These are phyloP conservation scores for Pseudomugil tenellus DNA, from an alignment of 2,797 vertebrate genomes.

Conservation along the genomic window DNA sequence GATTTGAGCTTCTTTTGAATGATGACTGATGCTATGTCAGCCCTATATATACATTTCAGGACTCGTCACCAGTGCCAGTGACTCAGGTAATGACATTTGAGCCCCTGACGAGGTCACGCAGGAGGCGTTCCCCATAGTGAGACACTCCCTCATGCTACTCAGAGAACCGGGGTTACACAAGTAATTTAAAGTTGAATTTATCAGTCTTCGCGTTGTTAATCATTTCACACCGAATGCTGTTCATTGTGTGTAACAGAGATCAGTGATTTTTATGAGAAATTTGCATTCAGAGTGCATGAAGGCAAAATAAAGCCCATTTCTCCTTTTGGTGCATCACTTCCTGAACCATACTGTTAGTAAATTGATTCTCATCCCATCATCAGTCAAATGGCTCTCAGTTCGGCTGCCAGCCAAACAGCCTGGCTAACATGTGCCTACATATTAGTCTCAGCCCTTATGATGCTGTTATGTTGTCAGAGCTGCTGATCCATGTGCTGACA, in stretches of 20 bases:
- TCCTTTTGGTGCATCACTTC: constrained; percentile 22
- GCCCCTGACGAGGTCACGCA: too few relatives aligned
- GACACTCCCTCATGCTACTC: too few relatives aligned
- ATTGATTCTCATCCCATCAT: constrained; percentile 31
- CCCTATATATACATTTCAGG: too few relatives aligned
- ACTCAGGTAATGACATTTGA: too few relatives aligned
- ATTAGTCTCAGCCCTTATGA: constrained; percentile 50
- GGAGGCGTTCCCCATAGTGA: too few relatives aligned
- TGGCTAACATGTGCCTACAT: constrained; percentile 52
- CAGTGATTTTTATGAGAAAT: neutral
- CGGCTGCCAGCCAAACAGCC: constrained; percentile 46
- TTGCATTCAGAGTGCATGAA: neutral
- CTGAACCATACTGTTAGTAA: constrained; percentile 56
- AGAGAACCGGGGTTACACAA: too few relatives aligned
- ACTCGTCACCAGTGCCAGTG: too few relatives aligned
- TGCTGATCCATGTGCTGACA: constrained; percentile 59
- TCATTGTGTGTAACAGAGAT: constrained; percentile 10
- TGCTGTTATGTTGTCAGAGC: constrained; percentile 49
- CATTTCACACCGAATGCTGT: constrained; percentile 44
- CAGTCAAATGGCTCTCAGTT: constrained; percentile 31
- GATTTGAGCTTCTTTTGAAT: too few relatives aligned
- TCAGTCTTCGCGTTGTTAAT: constrained; percentile 9
- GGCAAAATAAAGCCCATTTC: neutral
- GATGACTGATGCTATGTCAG: too few relatives aligned
- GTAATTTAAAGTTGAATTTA: too few relatives aligned